Evolutionary conservation across 2,888 invertebrate genomes (phyloP).

Genomic region (Aphodius sticticus): DNA sequence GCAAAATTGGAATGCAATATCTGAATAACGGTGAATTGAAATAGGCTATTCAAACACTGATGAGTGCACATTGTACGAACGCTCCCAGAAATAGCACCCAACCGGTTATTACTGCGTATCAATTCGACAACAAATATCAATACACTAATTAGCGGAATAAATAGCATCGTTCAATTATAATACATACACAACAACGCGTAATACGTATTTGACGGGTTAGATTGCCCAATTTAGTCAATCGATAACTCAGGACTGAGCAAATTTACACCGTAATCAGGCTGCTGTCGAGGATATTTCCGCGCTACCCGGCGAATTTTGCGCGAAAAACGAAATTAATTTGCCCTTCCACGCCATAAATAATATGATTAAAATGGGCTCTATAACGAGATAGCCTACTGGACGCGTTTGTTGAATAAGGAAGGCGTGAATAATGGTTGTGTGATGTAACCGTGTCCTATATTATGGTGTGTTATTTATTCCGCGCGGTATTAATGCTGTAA

Average conservation of each 20-base stretch:
- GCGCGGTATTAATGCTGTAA: background rate
- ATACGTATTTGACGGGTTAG: background rate
- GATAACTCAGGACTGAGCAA: background rate
- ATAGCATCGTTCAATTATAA: background rate
- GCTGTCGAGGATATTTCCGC: background rate
- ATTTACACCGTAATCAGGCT: background rate
- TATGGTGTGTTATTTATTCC: background rate
- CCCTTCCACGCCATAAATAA: background rate
- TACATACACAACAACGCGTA: background rate
- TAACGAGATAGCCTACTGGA: constrained; percentile 4
- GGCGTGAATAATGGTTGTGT: background rate
- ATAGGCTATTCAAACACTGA: background rate
- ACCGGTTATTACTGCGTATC: background rate
- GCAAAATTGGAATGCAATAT: too few species aligned
- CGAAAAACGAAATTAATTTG: constrained; percentile 4
- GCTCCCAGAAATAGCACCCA: background rate
- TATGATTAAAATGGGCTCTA: background rate
- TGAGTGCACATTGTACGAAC: background rate
- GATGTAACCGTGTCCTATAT: background rate
- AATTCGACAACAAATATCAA: background rate
- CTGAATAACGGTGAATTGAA: too few species aligned
- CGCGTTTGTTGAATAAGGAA: background rate
- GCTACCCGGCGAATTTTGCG: background rate
- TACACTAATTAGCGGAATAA: background rate
- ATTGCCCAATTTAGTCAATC: constrained; percentile 4